Evolutionary conservation across 2,797 vertebrate species (phyloP), one percentile per base, ranked within the genome.

Genomic region (Champsocephalus esox): DNA sequence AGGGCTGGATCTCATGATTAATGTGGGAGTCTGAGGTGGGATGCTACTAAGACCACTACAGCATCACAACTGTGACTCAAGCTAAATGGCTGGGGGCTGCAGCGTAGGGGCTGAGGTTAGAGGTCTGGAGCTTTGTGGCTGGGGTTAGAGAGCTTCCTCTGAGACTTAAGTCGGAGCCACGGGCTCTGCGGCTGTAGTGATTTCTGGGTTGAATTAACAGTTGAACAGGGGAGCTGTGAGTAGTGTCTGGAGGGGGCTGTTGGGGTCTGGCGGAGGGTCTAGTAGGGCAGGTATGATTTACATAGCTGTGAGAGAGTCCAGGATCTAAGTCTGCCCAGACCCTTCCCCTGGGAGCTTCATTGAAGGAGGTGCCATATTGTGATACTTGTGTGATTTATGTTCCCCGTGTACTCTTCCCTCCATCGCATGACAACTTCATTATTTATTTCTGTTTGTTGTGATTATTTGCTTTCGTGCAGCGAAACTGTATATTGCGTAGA

Each of bases 311-410:
- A 92, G 87, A 92, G 89, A 92, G 87, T 86, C 81, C 93, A 91
- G 91, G 91, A 90, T 93, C 94, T 90, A 77, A 86, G 90, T 87
- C 90, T 89, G 66, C 79, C 76, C 87, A 84, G 86, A 83, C 87
- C 80, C 64, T 24, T 88, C 91, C 87, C 89, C 24, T 2, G 90
- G 85, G 93, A 89, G 61, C 76, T 44, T 19, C 80, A 83, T 83
- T 81, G 79, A 87, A 88, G 85, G 88, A 92, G 91, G 86, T 88
- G 87, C 83, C 81, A 84, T 89, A 88, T 91, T 92, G 90, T 93
- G 93, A 93, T 94, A 91, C 88, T 79, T 87, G 79, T 68, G 70
- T 92, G 92, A 95, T 94, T 94, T 93, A 94, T 92, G 90, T 84
- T 81, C 83, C 66, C 71, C 66, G 57, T 43, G 17, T 74, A 87